Base-by-base conservation (phyloP, 2,113 vertebrate species). In the Pachycephala philippinensis region DNA sequence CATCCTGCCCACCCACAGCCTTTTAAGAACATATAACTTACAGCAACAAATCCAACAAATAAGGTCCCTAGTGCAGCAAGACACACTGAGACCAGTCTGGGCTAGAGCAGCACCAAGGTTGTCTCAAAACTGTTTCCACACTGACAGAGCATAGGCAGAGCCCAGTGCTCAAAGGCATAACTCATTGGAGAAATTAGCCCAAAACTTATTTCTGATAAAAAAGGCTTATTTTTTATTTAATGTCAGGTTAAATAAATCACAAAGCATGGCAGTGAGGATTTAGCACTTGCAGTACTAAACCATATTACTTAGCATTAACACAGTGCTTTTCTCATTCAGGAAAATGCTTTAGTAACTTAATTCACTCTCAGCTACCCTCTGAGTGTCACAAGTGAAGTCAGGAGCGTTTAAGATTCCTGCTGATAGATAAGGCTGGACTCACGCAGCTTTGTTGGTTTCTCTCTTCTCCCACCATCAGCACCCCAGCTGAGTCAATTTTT, bases 261-360 rank as follows among this genome's bases (percentile, higher is more conserved):
- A 83, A 89, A 75, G 60, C 1, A 4, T 2, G 3, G 53, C 77
- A 71, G 77, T 28, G 18, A 95, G 54, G 88, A 93, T 93, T 95
- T 90, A 90, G 68, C 64, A 60, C 64, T 93, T 64, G n/a, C 2
- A 1, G 64, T 65, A 23, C 31, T 78, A 91, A 70, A 87, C 57
- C 22, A 2, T 59, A 86, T 91, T 84, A 69, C 72, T 84, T 90
- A 95, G 84, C 59, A 69, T 74, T 88, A 94, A 77, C 70, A 84
- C 17, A 77, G 66, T 44, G 37, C 44, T 87, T 89, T 92, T 24
- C 69, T 84, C 47, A n/a, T 42, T 87, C 76, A 92, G 40, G 15
- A 93, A 84, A 94, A 65, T 5, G 5, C 35, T 87, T 95, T 75
- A 78, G 60, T 87, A 40, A 81, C 91, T 93, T 78, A 95, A 90